Base-by-base conservation (phyloP, 2,113 vertebrate species). In the Calonectris borealis region DNA sequence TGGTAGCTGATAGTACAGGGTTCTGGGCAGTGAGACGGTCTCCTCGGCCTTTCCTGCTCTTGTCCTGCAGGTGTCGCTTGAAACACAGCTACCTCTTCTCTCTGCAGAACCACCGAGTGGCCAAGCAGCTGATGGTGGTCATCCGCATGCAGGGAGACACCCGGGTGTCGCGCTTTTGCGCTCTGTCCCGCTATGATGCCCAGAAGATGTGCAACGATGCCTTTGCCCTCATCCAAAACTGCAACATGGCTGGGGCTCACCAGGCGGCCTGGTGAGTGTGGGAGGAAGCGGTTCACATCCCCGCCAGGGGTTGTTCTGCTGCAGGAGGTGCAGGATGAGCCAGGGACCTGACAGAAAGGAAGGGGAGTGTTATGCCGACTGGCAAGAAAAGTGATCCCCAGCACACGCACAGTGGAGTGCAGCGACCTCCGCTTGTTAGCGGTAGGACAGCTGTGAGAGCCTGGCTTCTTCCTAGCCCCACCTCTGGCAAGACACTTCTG, bases 81-180 rank as follows among this genome's bases (percentile, higher is more conserved):
- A 65, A 81, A 86, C 65, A 55, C 75, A 25, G 51, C 48, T 76
- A 6, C 19, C 20, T 84, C 8, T 40, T 92, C 38, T 97, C 83
- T 36, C n/a, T 42, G 16, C 97, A 99, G 99, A 99, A 99, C 10
- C 98, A 98, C 46, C 98, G 99, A 5, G 98, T 99, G 75, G 99
- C 99, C 65, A 99, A 98, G 83, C 98, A 97, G 97, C 79, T 99
- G 97, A 98, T 94, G 9, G 98, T 99, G 36, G 98, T 98, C 16
- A 97, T 99, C 31, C 99, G 98, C 31, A 97, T 99, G 93, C 97
- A 98, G 31, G 99, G 99, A 19, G 98, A 98, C 71, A 98, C 96
- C 83, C 98, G 98, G 21, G 98, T 99, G 70, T 99, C 99, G 0
- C 99, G 99, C 71, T 98, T 98, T 73, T 99, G 99, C 6, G 98